Evolutionary conservation across 2,888 invertebrate genomes (phyloP).

Genomic region (Oscheius sp.): DNA sequence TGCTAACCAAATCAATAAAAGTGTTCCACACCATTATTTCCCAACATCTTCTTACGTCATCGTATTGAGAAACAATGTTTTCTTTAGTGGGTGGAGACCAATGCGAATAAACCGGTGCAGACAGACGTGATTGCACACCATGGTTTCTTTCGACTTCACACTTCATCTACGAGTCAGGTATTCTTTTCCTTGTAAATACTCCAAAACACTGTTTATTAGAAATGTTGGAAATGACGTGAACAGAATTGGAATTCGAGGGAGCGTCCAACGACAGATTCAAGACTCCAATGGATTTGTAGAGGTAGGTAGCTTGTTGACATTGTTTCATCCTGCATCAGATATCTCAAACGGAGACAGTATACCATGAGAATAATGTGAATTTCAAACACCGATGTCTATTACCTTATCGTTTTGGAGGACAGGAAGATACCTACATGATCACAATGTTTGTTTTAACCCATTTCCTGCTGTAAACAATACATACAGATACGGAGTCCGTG

Average conservation of each 20-base stretch:
- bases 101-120: slow-evolving; percentile 5
- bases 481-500: slow-evolving; percentile 30
- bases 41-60: slow-evolving; percentile 11
- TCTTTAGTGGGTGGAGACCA: background rate
- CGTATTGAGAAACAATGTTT: slow-evolving; percentile 1
- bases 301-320: background rate
- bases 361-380: slow-evolving; percentile 37
- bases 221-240: slow-evolving; percentile 11
- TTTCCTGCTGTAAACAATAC: background rate
- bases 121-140: background rate
- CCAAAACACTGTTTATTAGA: slow-evolving; percentile 3
- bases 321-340: slow-evolving; percentile 29
- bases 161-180: slow-evolving; percentile 22
- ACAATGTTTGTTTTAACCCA: slow-evolving; percentile 34
- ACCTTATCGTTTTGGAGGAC: slow-evolving; percentile 43
- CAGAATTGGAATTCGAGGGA: slow-evolving; percentile 16
- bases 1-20: background rate
- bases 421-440: slow-evolving; percentile 39
- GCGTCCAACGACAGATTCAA: slow-evolving; percentile 8
- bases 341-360: slow-evolving; percentile 51
- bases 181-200: background rate
- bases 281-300: slow-evolving; percentile 1
- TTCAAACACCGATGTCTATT: slow-evolving; percentile 41
- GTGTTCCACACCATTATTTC: background rate
- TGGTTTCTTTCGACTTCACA: slow-evolving; percentile 24